Evolutionary conservation across 2,113 vertebrate genomes (phyloP).

Genomic region (Proterorhinus semilunaris): DNA sequence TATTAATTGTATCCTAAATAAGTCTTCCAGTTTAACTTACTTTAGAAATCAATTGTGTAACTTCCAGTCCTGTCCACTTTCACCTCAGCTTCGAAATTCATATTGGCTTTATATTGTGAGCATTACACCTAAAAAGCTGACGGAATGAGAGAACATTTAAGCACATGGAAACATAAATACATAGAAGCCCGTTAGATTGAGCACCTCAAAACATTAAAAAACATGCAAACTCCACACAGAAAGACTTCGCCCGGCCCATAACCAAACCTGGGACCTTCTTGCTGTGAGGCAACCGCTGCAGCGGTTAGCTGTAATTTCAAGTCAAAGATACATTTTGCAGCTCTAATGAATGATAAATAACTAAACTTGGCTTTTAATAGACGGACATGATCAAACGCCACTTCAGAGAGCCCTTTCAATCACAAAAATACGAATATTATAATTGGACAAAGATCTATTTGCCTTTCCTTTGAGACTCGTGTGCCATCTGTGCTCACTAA

Average conservation of each 20-base stretch:
- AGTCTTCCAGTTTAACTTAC: background rate
- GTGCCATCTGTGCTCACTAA: constrained; percentile 68
- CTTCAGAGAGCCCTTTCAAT: constrained; percentile 76
- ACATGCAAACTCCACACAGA: no score
- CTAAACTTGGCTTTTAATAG: no score
- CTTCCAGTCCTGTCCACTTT: background rate
- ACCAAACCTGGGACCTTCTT: no score
- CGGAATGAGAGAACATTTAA: constrained; percentile 46
- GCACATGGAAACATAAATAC: constrained; percentile 74
- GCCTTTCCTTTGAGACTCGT: constrained; percentile 56
- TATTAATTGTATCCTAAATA: no score
- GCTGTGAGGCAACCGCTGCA: no score
- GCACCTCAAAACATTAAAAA: constrained; percentile 68
- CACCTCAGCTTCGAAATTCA: constrained; percentile 21
- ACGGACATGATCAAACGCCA: constrained; percentile 21
- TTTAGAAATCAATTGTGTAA: constrained; percentile 1
- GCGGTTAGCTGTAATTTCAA: no score
- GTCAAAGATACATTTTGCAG: no score
- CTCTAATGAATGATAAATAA: no score
- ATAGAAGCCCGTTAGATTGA: constrained; percentile 81
- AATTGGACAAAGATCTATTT: constrained; percentile 54
- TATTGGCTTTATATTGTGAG: constrained; percentile 18
- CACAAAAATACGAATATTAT: constrained; percentile 62
- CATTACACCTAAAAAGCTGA: constrained; percentile 13
- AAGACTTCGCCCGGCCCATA: no score